Conservation (phyloP, 2,888 invertebrate genomes). For the Salpingus planirostris region DNA sequence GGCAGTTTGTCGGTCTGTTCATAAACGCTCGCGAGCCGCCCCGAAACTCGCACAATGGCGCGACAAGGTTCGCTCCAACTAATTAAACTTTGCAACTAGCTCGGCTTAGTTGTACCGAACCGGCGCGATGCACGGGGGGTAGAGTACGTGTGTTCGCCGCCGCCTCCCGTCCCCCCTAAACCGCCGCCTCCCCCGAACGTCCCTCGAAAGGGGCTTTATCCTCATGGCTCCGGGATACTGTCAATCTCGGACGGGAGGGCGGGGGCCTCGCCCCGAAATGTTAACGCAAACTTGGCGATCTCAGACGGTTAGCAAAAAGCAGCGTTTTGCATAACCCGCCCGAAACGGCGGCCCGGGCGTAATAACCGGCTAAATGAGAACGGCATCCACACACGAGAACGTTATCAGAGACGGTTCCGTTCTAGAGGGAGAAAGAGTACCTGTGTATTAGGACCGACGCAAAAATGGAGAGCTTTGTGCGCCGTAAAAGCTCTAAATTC, state of each 20-base stretch:
- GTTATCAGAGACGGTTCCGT: no score
- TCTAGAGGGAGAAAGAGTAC: no score
- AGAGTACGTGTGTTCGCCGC: conserved; percentile 9
- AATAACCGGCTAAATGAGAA: no score
- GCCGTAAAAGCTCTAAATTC: conserved; percentile 23
- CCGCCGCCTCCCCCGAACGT: conserved; percentile 17
- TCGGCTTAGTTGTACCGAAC: conserved; percentile 36
- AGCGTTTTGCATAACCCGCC: no score
- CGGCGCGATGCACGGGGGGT: conserved; percentile 6
- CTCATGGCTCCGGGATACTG: conserved; percentile 38
- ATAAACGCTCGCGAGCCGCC: conserved; percentile 11
- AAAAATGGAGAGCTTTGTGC: conserved; percentile 21
- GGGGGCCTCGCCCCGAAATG: conserved; percentile 8
- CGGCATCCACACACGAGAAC: no score
- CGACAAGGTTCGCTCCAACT: conserved; percentile 41
- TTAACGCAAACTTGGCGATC: not conserved
- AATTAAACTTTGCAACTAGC: conserved; percentile 44
- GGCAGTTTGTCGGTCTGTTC: conserved; percentile 8
- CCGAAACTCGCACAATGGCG: conserved; percentile 38
- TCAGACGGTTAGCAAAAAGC: no score
- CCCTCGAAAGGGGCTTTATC: conserved; percentile 27
- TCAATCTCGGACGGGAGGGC: conserved; percentile 27
- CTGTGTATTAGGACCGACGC: conserved; percentile 13
- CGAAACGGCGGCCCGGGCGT: no score
- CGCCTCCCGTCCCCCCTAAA: conserved; percentile 8